phyloP scores from a whole-genome alignment of 2,797 vertebrate genomes.

The Microhierax caerulescens region DNA sequence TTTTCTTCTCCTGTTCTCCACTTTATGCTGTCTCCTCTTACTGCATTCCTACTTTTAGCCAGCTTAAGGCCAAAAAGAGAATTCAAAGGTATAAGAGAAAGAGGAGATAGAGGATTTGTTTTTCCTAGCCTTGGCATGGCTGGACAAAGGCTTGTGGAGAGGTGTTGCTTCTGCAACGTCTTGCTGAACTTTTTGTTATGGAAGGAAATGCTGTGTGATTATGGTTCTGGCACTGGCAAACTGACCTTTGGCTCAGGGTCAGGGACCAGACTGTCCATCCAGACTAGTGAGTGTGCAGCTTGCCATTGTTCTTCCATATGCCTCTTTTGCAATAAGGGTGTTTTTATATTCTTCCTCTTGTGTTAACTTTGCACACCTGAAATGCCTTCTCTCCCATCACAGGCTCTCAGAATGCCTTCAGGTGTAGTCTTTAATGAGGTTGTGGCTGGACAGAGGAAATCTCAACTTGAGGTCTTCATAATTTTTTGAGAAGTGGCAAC shows the following conservation, averaged over 20 bases:
- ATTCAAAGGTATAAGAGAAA: accelerated
- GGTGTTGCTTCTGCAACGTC: not conserved
- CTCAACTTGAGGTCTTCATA: not conserved
- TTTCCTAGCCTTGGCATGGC: not conserved
- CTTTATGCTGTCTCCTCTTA: not conserved
- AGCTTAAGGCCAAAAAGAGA: not conserved
- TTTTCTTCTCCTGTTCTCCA: not conserved
- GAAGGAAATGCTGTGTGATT: not conserved
- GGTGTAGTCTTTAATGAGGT: too few species aligned
- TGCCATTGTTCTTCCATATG: not conserved
- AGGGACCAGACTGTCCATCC: not conserved
- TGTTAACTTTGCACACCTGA: not conserved
- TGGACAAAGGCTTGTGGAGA: not conserved
- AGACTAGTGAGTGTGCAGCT: not conserved
- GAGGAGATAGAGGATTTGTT: not conserved
- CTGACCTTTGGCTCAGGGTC: not conserved
- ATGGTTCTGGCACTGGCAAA: accelerated
- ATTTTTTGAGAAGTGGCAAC: not conserved
- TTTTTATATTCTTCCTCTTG: not conserved
- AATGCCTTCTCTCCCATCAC: not conserved
- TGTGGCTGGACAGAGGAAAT: not conserved
- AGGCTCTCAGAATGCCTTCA: not conserved
- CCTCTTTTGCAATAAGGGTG: not conserved
- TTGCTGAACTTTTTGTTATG: not conserved
- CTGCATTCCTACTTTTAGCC: not conserved